These are phyloP conservation scores for Coremacera marginata DNA, from an alignment of 2,888 invertebrate species.

Conservation along the genomic window DNA sequence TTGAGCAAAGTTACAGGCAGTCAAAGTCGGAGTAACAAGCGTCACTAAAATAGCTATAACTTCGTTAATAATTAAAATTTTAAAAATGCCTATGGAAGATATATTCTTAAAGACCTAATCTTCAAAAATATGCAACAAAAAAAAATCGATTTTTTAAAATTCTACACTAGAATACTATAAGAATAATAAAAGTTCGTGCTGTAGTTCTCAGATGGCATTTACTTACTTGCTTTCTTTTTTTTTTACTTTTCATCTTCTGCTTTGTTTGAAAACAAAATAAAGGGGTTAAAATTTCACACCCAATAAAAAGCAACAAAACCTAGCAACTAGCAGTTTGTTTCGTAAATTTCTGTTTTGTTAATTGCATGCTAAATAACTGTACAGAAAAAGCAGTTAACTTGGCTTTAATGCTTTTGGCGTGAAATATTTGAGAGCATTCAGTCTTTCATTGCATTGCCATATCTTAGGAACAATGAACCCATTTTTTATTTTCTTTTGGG, in stretches of 20 bases:
- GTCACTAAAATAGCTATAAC: no score
- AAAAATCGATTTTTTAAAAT: no score
- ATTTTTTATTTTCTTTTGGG: neutral
- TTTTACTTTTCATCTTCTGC: no score
- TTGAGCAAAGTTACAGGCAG: no score
- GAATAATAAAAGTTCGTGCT: neutral
- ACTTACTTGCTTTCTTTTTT: neutral
- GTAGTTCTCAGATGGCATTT: neutral
- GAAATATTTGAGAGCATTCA: neutral
- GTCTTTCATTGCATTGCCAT: neutral
- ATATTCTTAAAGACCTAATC: no score
- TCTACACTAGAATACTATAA: no score
- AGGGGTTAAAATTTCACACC: slow-evolving; percentile 10
- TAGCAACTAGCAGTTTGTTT: neutral
- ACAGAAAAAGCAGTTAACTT: neutral
- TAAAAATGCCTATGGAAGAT: no score
- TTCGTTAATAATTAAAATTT: no score
- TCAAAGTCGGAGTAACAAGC: no score
- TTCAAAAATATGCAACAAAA: no score
- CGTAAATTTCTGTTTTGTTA: neutral
- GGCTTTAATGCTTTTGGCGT: neutral
- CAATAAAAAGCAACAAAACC: neutral
- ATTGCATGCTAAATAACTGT: slow-evolving; percentile 12
- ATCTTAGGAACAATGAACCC: slow-evolving; percentile 1
- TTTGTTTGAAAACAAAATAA: neutral